A percentile compares a stretch with the other conserved stretches of the same genome.
Conservation (phyloP, 2,113 vertebrate genomes). For the Dicerorhinus sumatrensis region DNA sequence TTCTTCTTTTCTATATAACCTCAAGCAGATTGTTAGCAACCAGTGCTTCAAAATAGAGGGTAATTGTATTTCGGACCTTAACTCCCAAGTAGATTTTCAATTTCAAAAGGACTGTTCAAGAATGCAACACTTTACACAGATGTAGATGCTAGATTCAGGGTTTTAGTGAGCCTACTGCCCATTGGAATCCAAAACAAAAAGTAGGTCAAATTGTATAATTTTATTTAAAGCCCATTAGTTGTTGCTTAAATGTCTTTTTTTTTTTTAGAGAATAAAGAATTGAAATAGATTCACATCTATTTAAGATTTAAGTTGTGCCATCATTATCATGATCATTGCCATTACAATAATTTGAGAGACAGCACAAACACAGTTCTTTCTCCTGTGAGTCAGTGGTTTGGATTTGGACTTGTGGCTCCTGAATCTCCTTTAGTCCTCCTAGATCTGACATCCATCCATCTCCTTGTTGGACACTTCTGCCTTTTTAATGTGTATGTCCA, state of each 20-base stretch:
- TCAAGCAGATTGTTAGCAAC: not conserved
- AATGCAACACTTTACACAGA: not conserved
- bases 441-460: not conserved
- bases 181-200: not conserved
- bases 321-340: not conserved
- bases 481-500: not conserved
- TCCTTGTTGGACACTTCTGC: not conserved
- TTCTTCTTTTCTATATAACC: not conserved
- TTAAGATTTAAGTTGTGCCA: not conserved
- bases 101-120: not conserved
- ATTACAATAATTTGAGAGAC: not conserved
- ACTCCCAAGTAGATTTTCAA: not conserved
- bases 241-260: not conserved
- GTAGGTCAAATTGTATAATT: not conserved
- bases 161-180: not conserved
- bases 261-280: not conserved
- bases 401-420: not conserved
- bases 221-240: not conserved
- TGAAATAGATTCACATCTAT: not conserved
- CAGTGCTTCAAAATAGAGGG: not conserved
- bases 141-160: not conserved
- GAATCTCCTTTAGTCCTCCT: not conserved
- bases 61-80: not conserved
- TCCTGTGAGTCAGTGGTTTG: not conserved
- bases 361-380: not conserved